Base-by-base conservation (phyloP, 2,888 invertebrate genomes). In the Callinectes sapidus region DNA sequence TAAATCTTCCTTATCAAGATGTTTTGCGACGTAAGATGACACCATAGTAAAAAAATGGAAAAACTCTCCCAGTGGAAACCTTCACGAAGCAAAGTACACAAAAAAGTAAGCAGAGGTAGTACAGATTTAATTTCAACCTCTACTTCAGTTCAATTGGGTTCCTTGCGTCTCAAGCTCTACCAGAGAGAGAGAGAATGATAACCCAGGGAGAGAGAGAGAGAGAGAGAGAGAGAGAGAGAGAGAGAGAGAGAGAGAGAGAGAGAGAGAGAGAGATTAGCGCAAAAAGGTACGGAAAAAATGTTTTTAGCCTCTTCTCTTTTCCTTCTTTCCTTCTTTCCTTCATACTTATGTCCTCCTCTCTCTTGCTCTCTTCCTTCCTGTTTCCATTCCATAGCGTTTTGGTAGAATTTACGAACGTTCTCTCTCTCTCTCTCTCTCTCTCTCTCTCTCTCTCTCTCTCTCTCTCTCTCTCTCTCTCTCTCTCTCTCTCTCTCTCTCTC, bases 401-500 rank as follows among this genome's bases (percentile, higher is more conserved):
- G 61, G 35, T 35, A 32, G 14, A 3, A 35, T n/a, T 81, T 35
- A 81, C 32, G 35, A n/a, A n/a, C 35, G 14, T 28, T 13, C 81
- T n/a, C 81, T 13, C 28, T 6, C 81, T n/a, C 81, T n/a, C 28
- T 13, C 81, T n/a, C 32, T 13, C 28, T 13, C 81, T n/a, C 81
- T 13, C 28, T 13, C 81, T 10, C 81, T 10, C 81, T 32, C n/a
- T 32, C 81, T 81, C 32, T 32, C 28, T 32, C 81, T 81, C 81
- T 32, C 28, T 32, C 81, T 81, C 35, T 32, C 81, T 32, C 81
- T 81, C 81, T 81, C 81, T 35, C 81, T 81, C 81, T 35, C 81
- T 81, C 81, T 35, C 81, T 81, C 81, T 35, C 28, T 81, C 81
- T 81, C 81, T 35, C 81, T 81, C 81, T 28, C n/a, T 35, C 81